A percentile compares a stretch with the other conserved stretches of the same genome.
Evolutionary conservation across 2,113 vertebrate species (phyloP).

Genomic region (Bungarus multicinctus): DNA sequence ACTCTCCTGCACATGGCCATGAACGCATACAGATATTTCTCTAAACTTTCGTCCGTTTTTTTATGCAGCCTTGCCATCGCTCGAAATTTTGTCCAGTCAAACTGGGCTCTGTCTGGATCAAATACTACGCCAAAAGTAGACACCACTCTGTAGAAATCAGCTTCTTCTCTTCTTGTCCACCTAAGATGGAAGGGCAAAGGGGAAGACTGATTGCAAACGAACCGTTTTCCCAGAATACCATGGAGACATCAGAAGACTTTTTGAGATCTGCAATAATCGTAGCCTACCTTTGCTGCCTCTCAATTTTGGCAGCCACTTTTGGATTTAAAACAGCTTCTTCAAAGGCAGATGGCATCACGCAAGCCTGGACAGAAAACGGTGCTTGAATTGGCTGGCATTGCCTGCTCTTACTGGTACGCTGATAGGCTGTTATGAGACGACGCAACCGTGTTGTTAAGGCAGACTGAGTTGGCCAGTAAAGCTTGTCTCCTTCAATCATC

Average conservation of each 20-base stretch:
- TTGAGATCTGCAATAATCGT: accelerated
- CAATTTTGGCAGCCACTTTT: constrained; percentile 97
- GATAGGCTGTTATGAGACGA: constrained; percentile 94
- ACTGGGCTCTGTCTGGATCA: constrained; percentile 86
- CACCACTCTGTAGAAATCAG: constrained; percentile 96
- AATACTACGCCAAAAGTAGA: constrained; percentile 98
- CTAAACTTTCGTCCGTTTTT: constrained; percentile 95
- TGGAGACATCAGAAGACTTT: not conserved
- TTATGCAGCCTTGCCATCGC: constrained; percentile 97
- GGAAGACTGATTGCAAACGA: not conserved
- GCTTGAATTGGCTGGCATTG: constrained; percentile 90
- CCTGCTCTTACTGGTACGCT: constrained; percentile 90
- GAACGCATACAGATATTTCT: constrained; percentile 95
- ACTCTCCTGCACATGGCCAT: constrained; percentile 96
- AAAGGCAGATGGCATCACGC: constrained; percentile 76
- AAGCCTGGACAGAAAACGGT: constrained; percentile 75
- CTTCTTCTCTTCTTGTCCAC: constrained; percentile 97
- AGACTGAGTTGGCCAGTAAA: constrained; percentile 94
- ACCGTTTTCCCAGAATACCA: not conserved
- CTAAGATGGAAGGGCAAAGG: constrained; percentile 61
- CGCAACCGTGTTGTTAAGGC: constrained; percentile 91
- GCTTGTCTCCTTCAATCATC: constrained; percentile 78
- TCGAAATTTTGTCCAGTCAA: constrained; percentile 98
- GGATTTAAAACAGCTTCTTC: constrained; percentile 86
- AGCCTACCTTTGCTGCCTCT: constrained; percentile 90